These are phyloP conservation scores for Rotaria magnacalcarata DNA, from an alignment of 2,888 invertebrate species.

Conservation along the genomic window DNA sequence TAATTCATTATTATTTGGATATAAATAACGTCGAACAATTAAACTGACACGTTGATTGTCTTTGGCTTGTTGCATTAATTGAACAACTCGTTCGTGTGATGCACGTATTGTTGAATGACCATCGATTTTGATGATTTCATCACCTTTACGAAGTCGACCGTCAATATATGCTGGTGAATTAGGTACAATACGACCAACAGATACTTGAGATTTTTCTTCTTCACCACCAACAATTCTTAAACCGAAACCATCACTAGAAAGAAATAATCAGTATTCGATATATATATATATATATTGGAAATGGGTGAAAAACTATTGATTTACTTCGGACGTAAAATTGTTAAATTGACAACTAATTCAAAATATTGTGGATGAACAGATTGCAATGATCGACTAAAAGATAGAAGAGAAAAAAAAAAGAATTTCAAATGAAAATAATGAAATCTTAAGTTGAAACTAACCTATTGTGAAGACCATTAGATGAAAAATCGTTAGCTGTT, in stretches of 20 bases:
- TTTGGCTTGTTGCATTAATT: constrained; percentile 82
- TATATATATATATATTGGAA: neutral
- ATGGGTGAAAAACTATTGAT: no score
- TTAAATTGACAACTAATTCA: constrained; percentile 37
- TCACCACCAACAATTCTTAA: constrained; percentile 96
- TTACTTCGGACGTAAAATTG: constrained; percentile 5
- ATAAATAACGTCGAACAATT: constrained; percentile 67
- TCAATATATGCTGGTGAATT: constrained; percentile 89
- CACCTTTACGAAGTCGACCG: constrained; percentile 81
- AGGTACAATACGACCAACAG: constrained; percentile 90
- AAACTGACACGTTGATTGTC: constrained; percentile 78
- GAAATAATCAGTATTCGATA: neutral
- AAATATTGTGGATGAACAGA: constrained; percentile 30
- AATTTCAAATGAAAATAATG: no score
- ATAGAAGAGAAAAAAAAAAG: neutral
- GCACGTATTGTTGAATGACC: constrained; percentile 76
- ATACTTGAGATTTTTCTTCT: constrained; percentile 91
- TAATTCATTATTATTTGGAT: constrained; percentile 2
- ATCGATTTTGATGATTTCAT: constrained; percentile 89
- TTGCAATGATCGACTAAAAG: constrained; percentile 34
- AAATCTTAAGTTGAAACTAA: neutral
- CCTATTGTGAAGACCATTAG: constrained; percentile 21
- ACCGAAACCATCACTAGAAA: constrained; percentile 72
- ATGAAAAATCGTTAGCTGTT: constrained; percentile 47
- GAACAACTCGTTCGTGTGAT: constrained; percentile 86